A percentile compares a stretch with the other conserved stretches of the same genome.
phyloP scores from a whole-genome alignment of 2,888 invertebrate genomes.

The Netelia fuscicornis region DNA sequence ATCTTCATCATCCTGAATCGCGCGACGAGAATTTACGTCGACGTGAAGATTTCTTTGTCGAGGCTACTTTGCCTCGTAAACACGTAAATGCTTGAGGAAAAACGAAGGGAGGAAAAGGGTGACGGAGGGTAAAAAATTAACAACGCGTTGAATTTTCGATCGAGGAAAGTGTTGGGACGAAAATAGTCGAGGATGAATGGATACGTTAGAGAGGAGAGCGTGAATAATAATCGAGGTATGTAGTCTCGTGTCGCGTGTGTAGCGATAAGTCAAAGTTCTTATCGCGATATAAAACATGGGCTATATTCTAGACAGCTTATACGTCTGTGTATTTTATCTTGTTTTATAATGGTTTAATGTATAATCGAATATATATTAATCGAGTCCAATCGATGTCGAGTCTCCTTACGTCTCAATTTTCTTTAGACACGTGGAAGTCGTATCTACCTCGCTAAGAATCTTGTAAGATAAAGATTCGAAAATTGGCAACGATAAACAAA shows the following conservation, averaged over 20 bases:
- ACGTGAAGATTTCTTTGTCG: constrained; percentile 37
- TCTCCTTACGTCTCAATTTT: constrained; percentile 61
- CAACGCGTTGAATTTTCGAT: constrained; percentile 10
- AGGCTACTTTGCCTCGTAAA: constrained; percentile 6
- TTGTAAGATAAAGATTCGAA: constrained; percentile 37
- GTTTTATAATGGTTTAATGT: constrained; percentile 6
- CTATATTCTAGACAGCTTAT: neutral
- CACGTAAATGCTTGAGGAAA: neutral
- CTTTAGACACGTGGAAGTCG: constrained; percentile 53
- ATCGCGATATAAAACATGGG: constrained; percentile 56
- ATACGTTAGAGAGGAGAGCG: constrained; percentile 33
- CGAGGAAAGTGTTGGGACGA: neutral
- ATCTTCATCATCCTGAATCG: constrained; percentile 54
- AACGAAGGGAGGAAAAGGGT: neutral
- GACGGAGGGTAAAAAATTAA: neutral
- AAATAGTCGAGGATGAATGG: neutral
- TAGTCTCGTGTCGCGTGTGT: constrained; percentile 17
- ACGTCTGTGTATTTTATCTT: constrained; percentile 7
- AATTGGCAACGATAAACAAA: neutral
- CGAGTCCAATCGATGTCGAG: neutral
- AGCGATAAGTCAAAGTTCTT: constrained; percentile 55
- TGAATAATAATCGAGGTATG: constrained; percentile 33
- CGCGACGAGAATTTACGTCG: constrained; percentile 51
- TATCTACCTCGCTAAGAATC: constrained; percentile 52
- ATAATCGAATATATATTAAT: constrained; percentile 16